Percentiles rank a stretch among this genome's conserved stretches.
These are phyloP conservation scores for Clupea harengus DNA, from an alignment of 2,113 vertebrate genomes.

Conservation along the genomic window DNA sequence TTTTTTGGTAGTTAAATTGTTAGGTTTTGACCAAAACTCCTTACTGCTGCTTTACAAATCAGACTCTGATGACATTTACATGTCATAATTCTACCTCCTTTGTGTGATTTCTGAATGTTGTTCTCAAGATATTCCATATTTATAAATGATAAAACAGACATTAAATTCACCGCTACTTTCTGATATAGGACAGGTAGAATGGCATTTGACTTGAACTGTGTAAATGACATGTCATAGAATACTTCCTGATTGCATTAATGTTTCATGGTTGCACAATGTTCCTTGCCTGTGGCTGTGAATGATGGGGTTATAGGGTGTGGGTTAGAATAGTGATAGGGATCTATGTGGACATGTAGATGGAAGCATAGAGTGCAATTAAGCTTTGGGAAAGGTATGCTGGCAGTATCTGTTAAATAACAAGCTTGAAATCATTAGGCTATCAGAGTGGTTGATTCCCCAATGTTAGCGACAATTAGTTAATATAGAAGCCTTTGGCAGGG, in stretches of 20 bases:
- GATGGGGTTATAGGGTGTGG: too few species aligned
- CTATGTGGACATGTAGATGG: neutral
- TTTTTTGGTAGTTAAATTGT: too few species aligned
- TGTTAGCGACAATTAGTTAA: too few species aligned
- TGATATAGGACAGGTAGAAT: neutral
- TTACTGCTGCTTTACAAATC: neutral
- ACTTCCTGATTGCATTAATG: neutral
- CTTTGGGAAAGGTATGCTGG: neutral
- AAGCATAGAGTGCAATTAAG: neutral
- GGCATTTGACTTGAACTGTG: neutral
- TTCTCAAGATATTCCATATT: neutral
- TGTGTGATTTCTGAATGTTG: neutral
- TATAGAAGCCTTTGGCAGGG: neutral
- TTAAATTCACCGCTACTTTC: neutral
- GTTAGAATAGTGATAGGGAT: neutral
- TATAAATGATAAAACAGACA: neutral
- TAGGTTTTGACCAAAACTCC: neutral
- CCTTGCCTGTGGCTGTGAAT: too few species aligned
- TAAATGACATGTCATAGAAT: too few species aligned
- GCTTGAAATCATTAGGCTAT: too few species aligned
- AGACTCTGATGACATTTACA: neutral
- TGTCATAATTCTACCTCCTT: neutral
- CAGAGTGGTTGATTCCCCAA: too few species aligned
- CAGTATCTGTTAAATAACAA: too few species aligned
- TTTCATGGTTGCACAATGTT: neutral